Base-by-base conservation (phyloP, 2,113 vertebrate species). In the Corythoichthys intestinalis region DNA sequence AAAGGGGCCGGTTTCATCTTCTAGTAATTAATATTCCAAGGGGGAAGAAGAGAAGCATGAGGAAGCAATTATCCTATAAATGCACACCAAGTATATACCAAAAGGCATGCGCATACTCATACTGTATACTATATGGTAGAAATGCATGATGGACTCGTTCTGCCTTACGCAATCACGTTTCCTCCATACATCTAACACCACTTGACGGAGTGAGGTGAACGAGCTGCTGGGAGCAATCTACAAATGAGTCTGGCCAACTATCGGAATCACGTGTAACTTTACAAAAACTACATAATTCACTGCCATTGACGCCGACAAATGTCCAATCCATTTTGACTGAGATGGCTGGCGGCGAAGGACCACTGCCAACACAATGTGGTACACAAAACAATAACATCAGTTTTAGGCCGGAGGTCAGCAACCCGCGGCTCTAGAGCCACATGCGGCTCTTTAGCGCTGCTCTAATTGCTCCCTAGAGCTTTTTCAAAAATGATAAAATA, bases 41-140 rank as follows among this genome's bases (percentile, higher is more conserved):
- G 70, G 73, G 77, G 77, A 85, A 73, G 39, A 62, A 11, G 60
- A 65, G 70, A 47, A 79, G 74, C 91, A 92, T 85, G 84, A 82
- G 91, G 91, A 92, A 92, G 71, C 89, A 90, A 91, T 92, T 91
- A 91, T 87, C 56, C 34, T 90, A 20, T 80, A 83, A 81, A 85
- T 72, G 75, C 77, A 70, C 73, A 54, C 71, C 61, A 56, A 28
- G 58, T 62, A 11, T 60, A 64, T 79, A 81, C 62, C 50, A 57
- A 67, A 35, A 77, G 67, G 74, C 79, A 61, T 12, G 13, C 59
- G 60, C 39, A 17, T 69, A 68, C 66, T 78, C 41, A 20, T 75
- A 76, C 67, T 70, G 44, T 61, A 28, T 56, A 34, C 20, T 28
- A n/a, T 7, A 20, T 20, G 12, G 73, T 65, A 81, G 38, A 79